Conservation (phyloP, 2,888 invertebrate species). For the Torymus texanus region DNA sequence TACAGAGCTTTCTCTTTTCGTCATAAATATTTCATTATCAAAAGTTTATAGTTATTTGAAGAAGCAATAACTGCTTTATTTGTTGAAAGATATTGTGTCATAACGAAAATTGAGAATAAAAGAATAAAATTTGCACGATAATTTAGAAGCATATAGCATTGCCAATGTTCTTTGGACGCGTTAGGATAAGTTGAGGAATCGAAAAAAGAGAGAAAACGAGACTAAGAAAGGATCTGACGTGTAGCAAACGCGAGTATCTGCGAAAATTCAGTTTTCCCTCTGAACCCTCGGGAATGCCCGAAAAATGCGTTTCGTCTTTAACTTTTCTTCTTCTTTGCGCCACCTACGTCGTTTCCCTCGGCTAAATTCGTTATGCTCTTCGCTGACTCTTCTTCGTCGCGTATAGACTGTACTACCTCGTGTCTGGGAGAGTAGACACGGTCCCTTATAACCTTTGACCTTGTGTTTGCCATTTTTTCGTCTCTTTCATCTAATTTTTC, state of each 20-base stretch:
- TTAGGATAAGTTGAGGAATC: slow-evolving; percentile 21
- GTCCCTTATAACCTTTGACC: slow-evolving; percentile 19
- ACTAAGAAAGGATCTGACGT: slow-evolving; percentile 36
- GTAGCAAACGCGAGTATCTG: slow-evolving; percentile 11
- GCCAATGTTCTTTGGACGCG: neutral
- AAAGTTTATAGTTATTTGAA: no score
- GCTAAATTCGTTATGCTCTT: slow-evolving; percentile 47
- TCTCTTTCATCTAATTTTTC: no score
- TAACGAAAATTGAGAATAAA: no score
- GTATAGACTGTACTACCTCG: neutral
- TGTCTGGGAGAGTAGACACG: neutral
- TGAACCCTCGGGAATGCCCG: slow-evolving; percentile 38
- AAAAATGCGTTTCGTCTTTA: slow-evolving; percentile 26
- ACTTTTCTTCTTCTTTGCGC: slow-evolving; percentile 42
- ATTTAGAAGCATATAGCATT: neutral
- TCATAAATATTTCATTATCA: no score
- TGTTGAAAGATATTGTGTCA: no score
- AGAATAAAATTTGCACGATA: no score
- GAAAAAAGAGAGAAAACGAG: neutral
- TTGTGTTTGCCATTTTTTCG: neutral
- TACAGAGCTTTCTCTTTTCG: no score
- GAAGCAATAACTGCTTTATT: no score
- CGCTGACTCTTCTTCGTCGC: slow-evolving; percentile 28
- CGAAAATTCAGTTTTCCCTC: slow-evolving; percentile 42
- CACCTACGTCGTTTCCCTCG: slow-evolving; percentile 23